Evolutionary conservation across 2,888 invertebrate species (phyloP).

Genomic region (Clivina fossor): DNA sequence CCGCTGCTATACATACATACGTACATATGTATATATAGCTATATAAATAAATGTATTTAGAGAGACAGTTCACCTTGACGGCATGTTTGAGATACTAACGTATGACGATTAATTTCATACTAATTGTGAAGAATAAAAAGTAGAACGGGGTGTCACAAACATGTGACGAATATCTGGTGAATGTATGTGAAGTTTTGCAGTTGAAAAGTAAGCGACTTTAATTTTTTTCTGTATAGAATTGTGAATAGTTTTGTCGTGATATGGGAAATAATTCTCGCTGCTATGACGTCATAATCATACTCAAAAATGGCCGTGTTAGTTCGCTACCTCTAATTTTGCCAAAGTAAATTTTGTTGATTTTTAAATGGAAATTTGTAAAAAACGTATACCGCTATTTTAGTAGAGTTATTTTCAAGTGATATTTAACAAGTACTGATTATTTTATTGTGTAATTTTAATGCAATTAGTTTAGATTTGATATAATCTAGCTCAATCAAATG

Average conservation of each 20-base stretch:
- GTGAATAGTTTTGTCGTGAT: neutral
- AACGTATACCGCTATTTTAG: conserved; percentile 1
- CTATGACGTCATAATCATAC: conserved; percentile 12
- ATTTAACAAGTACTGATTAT: neutral
- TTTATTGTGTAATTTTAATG: neutral
- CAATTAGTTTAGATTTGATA: neutral
- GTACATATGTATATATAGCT: conserved; percentile 1
- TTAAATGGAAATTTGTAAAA: conserved; percentile 23
- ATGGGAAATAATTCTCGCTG: conserved; percentile 2
- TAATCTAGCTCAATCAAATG: neutral
- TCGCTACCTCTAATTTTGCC: conserved; percentile 16
- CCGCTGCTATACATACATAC: no score
- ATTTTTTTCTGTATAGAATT: neutral
- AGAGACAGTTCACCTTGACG: conserved; percentile 14
- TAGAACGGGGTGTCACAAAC: neutral
- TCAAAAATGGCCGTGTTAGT: conserved; percentile 23
- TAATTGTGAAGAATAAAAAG: conserved; percentile 9
- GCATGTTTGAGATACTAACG: neutral
- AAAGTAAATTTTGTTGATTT: conserved; percentile 14
- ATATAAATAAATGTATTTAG: neutral
- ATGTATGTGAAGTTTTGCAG: neutral
- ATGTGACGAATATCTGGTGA: conserved; percentile 6
- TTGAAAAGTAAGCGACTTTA: conserved; percentile 8
- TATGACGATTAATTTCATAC: conserved; percentile 1
- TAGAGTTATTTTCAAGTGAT: neutral